Evolutionary conservation across 2,113 vertebrate genomes (phyloP).

Genomic region (Chionomys nivalis): DNA sequence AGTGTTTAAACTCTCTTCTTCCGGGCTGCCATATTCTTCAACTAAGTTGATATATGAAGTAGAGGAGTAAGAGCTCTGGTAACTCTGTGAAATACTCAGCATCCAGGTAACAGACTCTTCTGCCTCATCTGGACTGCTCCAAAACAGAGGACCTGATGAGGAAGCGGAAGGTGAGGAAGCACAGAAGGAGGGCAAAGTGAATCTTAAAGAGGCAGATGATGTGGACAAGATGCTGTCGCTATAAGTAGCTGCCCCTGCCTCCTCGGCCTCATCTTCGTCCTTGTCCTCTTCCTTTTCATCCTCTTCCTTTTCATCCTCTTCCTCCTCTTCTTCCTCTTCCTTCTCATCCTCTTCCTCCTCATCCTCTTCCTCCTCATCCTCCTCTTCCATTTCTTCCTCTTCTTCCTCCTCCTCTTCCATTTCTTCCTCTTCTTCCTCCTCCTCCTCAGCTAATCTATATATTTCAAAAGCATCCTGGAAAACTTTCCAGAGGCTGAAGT

Average conservation of each 20-base stretch:
- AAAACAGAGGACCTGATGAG: neutral
- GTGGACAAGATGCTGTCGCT: neutral
- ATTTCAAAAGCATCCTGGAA: neutral
- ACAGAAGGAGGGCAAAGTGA: neutral
- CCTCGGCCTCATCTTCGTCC: neutral
- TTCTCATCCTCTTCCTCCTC: neutral
- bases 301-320: too few relatives aligned
- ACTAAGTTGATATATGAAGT: neutral
- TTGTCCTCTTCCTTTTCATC: neutral
- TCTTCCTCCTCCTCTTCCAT: neutral
- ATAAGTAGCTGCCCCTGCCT: neutral
- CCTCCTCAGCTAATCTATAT: neutral
- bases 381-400: neutral
- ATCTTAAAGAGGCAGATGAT: constrained; percentile 18
- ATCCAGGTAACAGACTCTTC: neutral
- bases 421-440: neutral
- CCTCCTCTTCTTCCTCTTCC: neutral
- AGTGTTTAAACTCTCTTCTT: neutral
- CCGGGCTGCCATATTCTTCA: neutral
- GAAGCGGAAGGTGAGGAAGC: neutral
- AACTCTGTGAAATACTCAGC: neutral
- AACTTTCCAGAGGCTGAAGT: neutral
- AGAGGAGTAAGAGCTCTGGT: neutral
- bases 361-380: neutral
- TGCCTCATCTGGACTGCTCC: accelerated